These are phyloP conservation scores for Oreochromis niloticus DNA, from an alignment of 2,113 vertebrate genomes.

Conservation along the genomic window DNA sequence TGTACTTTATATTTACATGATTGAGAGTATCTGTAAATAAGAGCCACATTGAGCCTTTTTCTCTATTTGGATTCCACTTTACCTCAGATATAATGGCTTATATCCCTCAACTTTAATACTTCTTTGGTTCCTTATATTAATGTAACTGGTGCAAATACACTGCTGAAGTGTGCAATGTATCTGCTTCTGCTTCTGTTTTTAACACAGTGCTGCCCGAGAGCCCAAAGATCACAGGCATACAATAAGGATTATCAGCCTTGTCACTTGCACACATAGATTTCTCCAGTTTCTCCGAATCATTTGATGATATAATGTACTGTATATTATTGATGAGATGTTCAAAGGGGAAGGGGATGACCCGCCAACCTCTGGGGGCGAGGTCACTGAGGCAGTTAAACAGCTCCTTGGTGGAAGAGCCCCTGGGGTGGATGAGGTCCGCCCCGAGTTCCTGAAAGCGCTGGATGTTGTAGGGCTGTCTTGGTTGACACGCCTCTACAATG, in stretches of 20 bases:
- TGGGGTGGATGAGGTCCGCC: too few species aligned
- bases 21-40: not conserved
- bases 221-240: not conserved
- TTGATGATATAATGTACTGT: not conserved
- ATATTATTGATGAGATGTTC: not conserved
- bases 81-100: not conserved
- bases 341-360: too few species aligned
- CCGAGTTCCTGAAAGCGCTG: too few species aligned
- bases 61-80: not conserved
- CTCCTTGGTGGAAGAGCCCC: too few species aligned
- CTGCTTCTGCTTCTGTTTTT: not conserved
- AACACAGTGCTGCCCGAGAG: not conserved
- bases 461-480: too few species aligned
- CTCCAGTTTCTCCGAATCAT: accelerated
- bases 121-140: not conserved
- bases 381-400: too few species aligned
- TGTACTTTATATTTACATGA: not conserved
- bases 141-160: not conserved
- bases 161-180: not conserved
- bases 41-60: not conserved
- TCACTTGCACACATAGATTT: not conserved
- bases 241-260: not conserved
- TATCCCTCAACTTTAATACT: not conserved
- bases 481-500: too few species aligned
- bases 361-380: too few species aligned